These are phyloP conservation scores for Iselma pallidipennis DNA, from an alignment of 2,888 invertebrate species.

Conservation along the genomic window DNA sequence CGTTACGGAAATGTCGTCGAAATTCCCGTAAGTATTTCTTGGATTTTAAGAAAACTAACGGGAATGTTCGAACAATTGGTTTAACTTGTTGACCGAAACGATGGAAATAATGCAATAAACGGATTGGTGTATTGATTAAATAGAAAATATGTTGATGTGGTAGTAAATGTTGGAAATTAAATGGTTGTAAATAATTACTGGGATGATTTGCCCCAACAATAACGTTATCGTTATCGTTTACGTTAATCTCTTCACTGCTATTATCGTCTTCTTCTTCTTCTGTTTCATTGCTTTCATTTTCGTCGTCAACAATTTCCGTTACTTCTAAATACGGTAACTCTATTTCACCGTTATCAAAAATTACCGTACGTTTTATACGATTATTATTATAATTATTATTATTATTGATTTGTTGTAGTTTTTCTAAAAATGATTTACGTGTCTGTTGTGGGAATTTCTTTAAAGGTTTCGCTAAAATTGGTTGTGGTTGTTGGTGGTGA, in stretches of 20 bases:
- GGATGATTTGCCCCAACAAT: not conserved
- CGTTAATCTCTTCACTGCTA: slow-evolving; percentile 16
- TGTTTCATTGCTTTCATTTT: not conserved
- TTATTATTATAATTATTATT: slow-evolving; percentile 2
- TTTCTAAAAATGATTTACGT: slow-evolving; percentile 28
- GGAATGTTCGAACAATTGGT: slow-evolving; percentile 46
- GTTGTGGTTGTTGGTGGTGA: not conserved
- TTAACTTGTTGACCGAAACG: slow-evolving; percentile 39
- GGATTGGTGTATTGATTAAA: slow-evolving; percentile 46
- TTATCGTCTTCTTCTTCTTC: slow-evolving; percentile 14
- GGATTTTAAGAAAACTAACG: slow-evolving; percentile 44
- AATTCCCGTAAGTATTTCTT: slow-evolving; percentile 47
- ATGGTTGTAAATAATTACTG: slow-evolving; percentile 19
- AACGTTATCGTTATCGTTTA: slow-evolving; percentile 2
- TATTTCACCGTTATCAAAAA: slow-evolving; percentile 33
- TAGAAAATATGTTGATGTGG: slow-evolving; percentile 46
- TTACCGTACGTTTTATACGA: slow-evolving; percentile 30
- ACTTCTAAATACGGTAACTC: slow-evolving; percentile 35
- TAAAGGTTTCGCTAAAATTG: not conserved
- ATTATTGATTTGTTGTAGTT: slow-evolving; percentile 37
- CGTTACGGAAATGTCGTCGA: slow-evolving; percentile 45
- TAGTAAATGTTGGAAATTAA: slow-evolving; percentile 30
- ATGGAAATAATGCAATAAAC: slow-evolving; percentile 44
- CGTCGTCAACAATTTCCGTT: slow-evolving; percentile 6
- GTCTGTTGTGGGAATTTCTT: not conserved